phyloP scores from a whole-genome alignment of 2,113 vertebrate species.

The Ciconia maguari region DNA sequence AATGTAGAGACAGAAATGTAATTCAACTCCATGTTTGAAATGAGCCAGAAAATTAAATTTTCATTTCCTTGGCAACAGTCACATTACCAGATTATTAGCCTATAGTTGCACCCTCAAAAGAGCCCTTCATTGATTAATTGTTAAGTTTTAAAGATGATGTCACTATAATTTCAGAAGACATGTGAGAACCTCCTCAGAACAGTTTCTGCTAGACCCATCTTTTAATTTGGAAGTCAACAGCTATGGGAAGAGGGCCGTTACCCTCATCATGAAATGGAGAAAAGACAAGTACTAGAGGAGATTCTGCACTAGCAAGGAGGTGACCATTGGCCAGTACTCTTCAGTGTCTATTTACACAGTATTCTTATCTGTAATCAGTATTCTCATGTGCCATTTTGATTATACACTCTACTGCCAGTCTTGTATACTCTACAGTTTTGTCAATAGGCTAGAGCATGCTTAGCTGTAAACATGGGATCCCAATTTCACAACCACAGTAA shows the following conservation, averaged over 20 bases:
- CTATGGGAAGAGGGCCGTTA: background rate
- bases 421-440: background rate
- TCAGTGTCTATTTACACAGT: background rate
- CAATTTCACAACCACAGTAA: background rate
- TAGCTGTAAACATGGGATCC: background rate
- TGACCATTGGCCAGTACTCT: background rate
- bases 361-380: background rate
- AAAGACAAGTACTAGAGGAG: background rate
- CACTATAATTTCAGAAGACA: background rate
- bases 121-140: background rate
- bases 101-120: background rate
- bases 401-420: background rate
- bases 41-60: background rate
- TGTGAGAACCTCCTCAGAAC: background rate
- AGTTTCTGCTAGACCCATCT: background rate
- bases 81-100: background rate
- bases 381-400: background rate
- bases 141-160: background rate
- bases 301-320: background rate
- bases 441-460: background rate
- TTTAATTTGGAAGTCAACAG: background rate
- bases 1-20: background rate
- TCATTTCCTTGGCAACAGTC: background rate
- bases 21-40: conserved; percentile 20
- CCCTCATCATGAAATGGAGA: background rate